Evolutionary conservation across 2,888 invertebrate genomes (phyloP).

Genomic region (Ennomos fuscantarius): DNA sequence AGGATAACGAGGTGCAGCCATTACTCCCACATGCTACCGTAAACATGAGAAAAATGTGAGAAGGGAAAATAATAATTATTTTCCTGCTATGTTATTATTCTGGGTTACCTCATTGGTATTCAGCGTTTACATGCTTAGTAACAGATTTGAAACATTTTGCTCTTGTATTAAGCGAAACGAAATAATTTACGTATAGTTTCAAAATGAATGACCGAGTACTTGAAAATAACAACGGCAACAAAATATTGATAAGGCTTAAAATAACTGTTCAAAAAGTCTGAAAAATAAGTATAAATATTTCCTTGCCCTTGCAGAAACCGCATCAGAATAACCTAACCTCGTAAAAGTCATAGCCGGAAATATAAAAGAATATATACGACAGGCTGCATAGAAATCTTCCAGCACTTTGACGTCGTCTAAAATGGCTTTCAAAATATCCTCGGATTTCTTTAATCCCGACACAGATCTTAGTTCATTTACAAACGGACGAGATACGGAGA

Average conservation of each 20-base stretch:
- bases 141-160: too few species aligned
- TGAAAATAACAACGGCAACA: too few species aligned
- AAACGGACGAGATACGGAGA: slow-evolving; percentile 57
- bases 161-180: too few species aligned
- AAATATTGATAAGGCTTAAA: too few species aligned
- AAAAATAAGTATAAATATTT: too few species aligned
- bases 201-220: too few species aligned
- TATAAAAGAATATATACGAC: slow-evolving; percentile 23
- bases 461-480: slow-evolving; percentile 64
- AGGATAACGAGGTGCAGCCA: slow-evolving; percentile 60
- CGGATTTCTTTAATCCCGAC: slow-evolving; percentile 62
- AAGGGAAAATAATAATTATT: slow-evolving; percentile 27
- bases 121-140: neutral
- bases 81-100: slow-evolving; percentile 15
- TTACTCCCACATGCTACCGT: slow-evolving; percentile 55
- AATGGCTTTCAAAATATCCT: slow-evolving; percentile 43
- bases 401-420: slow-evolving; percentile 26
- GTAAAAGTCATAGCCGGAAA: slow-evolving; percentile 19
- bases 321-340: slow-evolving; percentile 10
- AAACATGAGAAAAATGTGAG: slow-evolving; percentile 22
- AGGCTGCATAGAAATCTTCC: slow-evolving; percentile 21
- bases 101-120: neutral
- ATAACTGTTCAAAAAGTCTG: too few species aligned
- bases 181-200: too few species aligned
- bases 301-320: neutral